These are phyloP conservation scores for Glaucomys volans DNA, from an alignment of 2,113 vertebrate genomes.

Conservation along the genomic window DNA sequence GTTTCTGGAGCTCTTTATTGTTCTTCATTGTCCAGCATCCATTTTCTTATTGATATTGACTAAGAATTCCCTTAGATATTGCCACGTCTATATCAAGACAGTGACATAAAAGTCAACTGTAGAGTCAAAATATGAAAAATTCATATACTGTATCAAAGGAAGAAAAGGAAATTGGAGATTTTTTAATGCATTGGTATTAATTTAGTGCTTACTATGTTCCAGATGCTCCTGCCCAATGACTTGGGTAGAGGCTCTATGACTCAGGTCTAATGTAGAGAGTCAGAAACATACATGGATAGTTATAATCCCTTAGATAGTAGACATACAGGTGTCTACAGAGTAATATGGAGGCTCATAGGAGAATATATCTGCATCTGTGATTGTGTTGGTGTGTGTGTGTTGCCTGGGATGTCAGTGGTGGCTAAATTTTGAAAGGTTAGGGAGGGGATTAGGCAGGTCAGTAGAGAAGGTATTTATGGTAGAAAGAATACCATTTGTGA, in stretches of 20 bases:
- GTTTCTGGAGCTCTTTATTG: background rate
- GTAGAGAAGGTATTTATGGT: background rate
- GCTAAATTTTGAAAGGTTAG: background rate
- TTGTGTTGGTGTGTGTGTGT: background rate
- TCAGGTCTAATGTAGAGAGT: background rate
- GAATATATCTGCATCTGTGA: background rate
- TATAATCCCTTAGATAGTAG: background rate
- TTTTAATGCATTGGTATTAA: constrained; percentile 22
- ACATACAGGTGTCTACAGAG: background rate
- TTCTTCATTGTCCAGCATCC: background rate
- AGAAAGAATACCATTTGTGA: background rate
- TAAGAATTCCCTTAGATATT: background rate
- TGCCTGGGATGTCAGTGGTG: background rate
- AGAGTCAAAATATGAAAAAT: background rate
- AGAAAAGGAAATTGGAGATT: background rate
- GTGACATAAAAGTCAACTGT: background rate
- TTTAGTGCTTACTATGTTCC: background rate
- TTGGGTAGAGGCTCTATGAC: background rate
- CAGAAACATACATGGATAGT: background rate
- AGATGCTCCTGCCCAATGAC: background rate
- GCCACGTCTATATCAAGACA: background rate
- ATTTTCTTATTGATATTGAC: background rate
- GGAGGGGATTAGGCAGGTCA: background rate
- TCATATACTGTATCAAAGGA: background rate
- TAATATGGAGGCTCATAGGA: background rate